Conservation (phyloP, 2,113 vertebrate genomes). For the Hippolais icterina region DNA sequence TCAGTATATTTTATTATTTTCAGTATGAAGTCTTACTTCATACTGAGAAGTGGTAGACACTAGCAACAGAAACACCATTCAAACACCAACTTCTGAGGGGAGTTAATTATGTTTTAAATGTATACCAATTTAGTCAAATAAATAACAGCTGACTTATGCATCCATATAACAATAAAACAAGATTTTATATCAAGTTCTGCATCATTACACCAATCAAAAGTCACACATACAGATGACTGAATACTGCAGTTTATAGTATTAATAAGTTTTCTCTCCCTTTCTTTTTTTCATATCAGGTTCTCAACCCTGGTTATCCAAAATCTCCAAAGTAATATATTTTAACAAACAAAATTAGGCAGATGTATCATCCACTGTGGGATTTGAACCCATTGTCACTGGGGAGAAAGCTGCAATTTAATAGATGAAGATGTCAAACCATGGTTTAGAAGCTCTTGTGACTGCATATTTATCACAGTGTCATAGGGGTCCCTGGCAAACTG, state of each 20-base stretch:
- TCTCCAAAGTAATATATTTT: slow-evolving; percentile 22
- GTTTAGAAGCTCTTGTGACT: slow-evolving; percentile 50
- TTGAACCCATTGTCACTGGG: slow-evolving; percentile 24
- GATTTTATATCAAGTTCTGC: neutral
- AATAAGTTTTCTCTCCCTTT: neutral
- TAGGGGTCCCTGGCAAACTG: slow-evolving; percentile 42
- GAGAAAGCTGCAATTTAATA: slow-evolving; percentile 49
- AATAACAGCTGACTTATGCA: neutral
- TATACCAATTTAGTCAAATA: neutral
- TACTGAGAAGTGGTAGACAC: neutral
- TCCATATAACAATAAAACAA: neutral
- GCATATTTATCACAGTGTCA: slow-evolving; percentile 64
- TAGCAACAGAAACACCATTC: neutral
- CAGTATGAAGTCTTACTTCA: neutral
- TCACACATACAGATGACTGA: neutral
- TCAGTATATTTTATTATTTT: too few relatives aligned
- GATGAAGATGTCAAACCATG: slow-evolving; percentile 72
- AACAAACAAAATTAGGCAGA: slow-evolving; percentile 30
- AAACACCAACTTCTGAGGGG: neutral
- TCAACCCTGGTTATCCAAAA: slow-evolving; percentile 3
- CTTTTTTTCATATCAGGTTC: neutral
- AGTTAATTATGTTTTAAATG: neutral
- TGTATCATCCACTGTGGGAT: slow-evolving; percentile 28
- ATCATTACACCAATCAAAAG: neutral
- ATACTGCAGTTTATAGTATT: neutral